Percentiles rank a stretch among this genome's conserved stretches.
Conservation (phyloP, 2,797 vertebrate species). For the Cephalopachus bancanus region DNA sequence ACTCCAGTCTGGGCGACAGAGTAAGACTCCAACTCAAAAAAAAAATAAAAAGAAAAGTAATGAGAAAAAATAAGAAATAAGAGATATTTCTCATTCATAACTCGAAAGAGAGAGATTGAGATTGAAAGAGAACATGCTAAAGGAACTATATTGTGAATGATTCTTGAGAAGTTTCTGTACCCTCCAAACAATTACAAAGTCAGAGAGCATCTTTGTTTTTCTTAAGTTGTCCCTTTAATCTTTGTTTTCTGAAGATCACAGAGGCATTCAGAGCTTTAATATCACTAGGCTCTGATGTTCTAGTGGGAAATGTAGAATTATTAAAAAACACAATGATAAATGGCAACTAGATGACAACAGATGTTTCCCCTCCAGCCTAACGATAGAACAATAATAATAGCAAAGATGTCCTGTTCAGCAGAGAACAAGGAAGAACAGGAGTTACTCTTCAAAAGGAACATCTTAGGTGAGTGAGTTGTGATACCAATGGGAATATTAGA, state of each 20-base stretch:
- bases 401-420: slow-evolving; percentile 75
- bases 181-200: slow-evolving; percentile 81
- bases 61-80: slow-evolving; percentile 26
- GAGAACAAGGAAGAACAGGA: slow-evolving; percentile 72
- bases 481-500: background rate
- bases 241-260: slow-evolving; percentile 81
- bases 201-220: slow-evolving; percentile 84
- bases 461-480: slow-evolving; percentile 60
- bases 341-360: slow-evolving; percentile 82
- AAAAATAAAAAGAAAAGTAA: slow-evolving; percentile 31
- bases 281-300: slow-evolving; percentile 76
- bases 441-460: slow-evolving; percentile 78
- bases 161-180: slow-evolving; percentile 73
- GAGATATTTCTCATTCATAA: slow-evolving; percentile 39
- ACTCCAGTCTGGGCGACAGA: too few species aligned
- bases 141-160: slow-evolving; percentile 74
- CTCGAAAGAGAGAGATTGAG: slow-evolving; percentile 35
- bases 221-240: slow-evolving; percentile 77
- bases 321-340: slow-evolving; percentile 79
- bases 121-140: slow-evolving; percentile 34
- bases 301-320: slow-evolving; percentile 71
- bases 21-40: too few species aligned
- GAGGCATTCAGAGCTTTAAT: slow-evolving; percentile 79
- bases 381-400: slow-evolving; percentile 78
- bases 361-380: slow-evolving; percentile 88